Evolutionary conservation across 1,140 invertebrate genomes (phyloP), one percentile per base, ranked within the genome.

Genomic region (Pachyrhynchus sulphureomaculatus): DNA sequence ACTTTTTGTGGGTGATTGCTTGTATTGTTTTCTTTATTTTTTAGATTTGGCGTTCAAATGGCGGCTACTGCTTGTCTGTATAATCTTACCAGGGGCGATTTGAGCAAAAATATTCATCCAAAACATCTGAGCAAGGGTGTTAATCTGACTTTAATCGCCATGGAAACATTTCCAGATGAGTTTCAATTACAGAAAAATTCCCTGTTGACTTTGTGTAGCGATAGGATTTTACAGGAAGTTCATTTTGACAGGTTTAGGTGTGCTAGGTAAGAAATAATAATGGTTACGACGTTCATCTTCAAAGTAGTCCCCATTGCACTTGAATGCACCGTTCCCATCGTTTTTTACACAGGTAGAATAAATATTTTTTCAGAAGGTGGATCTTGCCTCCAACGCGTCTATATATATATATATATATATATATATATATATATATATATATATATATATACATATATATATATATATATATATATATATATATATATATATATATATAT

Each of bases 21-120:
- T n/a, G n/a, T n/a, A n/a, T n/a, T n/a, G n/a, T n/a, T n/a, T n/a
- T n/a, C n/a, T 37, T 15, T 49, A 24, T n/a, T 36, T 5, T 45
- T 13, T 48, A 62, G 64, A 51, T 82, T 88, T 57, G 82, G 83
- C 20, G 85, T 92, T 34, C 90, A 92, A 77, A 88, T 91, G 83
- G 88, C 89, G 34, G 88, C 86, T 6, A 91, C 89, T 24, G 90
- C 90, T 20, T 92, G 89, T 73, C 77, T 92, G 15, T 92, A 92
- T 71, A 91, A 91, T 77, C 80, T 92, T 15, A 89, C 88, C 0
- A 86, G 87, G 70, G 84, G 83, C 13, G 84, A 87, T 65, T 72
- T 88, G 2, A 84, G 85, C 1, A 77, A 77, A 15, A 83, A 83
- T 69, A 84, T 91, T 48, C 88, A 91, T 76, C 87, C 88, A 1